A percentile compares a stretch with the other conserved stretches of the same genome.
Conservation (phyloP, 2,113 vertebrate species). For the Phalacrocorax aristotelis region DNA sequence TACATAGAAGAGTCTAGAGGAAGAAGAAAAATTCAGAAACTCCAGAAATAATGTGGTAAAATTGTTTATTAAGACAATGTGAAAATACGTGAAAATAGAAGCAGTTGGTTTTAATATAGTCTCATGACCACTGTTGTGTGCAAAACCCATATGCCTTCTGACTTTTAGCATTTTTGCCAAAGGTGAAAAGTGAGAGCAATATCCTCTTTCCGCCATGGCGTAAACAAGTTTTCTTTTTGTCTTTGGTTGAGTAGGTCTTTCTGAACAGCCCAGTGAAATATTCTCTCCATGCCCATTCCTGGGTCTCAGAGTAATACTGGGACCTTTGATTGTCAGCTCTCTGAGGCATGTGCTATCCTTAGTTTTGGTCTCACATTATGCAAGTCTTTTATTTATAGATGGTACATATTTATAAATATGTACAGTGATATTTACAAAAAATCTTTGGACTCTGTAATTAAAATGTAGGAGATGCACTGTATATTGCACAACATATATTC, state of each 20-base stretch:
- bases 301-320: not conserved
- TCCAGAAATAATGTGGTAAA: not conserved
- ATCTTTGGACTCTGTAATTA: not conserved
- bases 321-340: not conserved
- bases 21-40: not conserved
- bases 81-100: not conserved
- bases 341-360: not conserved
- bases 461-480: not conserved
- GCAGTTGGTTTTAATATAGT: not conserved
- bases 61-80: not conserved
- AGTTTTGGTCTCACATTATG: not conserved
- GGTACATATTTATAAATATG: not conserved
- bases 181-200: not conserved
- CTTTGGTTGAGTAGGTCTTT: not conserved
- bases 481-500: not conserved
- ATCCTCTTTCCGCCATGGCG: not conserved
- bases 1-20: not conserved
- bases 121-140: not conserved
- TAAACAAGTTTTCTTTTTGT: not conserved
- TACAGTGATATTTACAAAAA: not conserved
- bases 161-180: not conserved
- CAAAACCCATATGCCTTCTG: not conserved
- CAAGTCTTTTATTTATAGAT: not conserved
- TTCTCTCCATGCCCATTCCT: not conserved
- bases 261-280: not conserved